A percentile compares a stretch with the other conserved stretches of the same genome.
Conservation (phyloP, 2,888 invertebrate genomes). For the Halocaridina rubra region DNA sequence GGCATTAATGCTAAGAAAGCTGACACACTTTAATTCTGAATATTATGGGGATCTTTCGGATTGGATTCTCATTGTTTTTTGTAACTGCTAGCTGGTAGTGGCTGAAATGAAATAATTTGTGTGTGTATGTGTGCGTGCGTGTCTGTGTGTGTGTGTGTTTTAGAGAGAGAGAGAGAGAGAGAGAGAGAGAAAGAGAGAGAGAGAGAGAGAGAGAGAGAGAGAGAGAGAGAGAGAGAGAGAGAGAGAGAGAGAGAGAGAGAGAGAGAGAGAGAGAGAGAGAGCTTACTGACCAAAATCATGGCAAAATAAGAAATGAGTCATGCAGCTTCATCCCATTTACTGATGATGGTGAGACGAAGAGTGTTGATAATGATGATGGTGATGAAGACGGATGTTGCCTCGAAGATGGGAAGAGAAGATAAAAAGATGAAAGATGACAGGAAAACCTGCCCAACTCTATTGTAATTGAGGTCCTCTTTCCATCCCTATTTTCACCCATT, state of each 20-base stretch:
- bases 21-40: no score
- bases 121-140: neutral
- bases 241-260: neutral
- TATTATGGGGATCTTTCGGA: no score
- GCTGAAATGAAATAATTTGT: neutral
- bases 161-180: neutral
- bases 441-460: neutral
- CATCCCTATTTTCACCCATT: no score
- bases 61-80: no score
- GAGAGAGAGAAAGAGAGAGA: neutral
- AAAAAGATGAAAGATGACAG: neutral
- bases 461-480: neutral
- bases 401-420: neutral
- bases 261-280: constrained; percentile 14
- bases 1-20: no score
- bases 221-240: neutral
- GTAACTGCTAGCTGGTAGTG: no score
- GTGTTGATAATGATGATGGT: no score
- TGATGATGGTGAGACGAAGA: neutral
- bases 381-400: neutral
- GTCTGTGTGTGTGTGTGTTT: neutral
- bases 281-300: neutral
- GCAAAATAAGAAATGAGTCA: neutral
- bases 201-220: neutral
- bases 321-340: neutral